Evolutionary conservation across 92 coral and sea anemone genomes (phyloP), one percentile per base, ranked within the genome.

Genomic region (Palythoa heliodiscus): DNA sequence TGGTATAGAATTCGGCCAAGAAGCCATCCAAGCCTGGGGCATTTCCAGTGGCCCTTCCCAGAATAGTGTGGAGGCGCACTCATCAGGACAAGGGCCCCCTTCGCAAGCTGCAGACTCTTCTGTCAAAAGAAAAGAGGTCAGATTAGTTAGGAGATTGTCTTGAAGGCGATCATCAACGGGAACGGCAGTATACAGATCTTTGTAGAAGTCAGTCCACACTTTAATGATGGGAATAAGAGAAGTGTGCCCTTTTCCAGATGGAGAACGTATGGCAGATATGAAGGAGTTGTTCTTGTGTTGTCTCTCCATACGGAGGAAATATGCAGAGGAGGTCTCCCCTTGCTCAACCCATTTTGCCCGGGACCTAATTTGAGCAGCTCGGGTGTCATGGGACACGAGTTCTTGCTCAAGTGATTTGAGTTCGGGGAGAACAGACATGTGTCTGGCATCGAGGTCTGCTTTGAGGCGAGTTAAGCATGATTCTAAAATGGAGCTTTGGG

Each of bases 21-120:
- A 87, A 72, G 4, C 90, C 90, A 50, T 87, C 90, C 1, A 81
- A 2, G 13, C 90, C 90, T 8, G 86, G 86, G 5, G 86, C n/a
- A 75, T 81, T 87, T 38, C 6, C n/a, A 2, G 3, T 9, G 11
- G 80, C 82, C 90, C 80, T 87, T 9, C 39, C 68, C 35, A 69
- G 37, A 9, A 87, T 60, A 25, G 89, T 86, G 47, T 4, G 8
- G 4, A 6, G 1, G 38, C 89, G n/a, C n/a, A 87, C 76, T 87
- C 89, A 3, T 29, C 76, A 10, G 16, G 76, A 64, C 77, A 67
- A 57, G 69, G 86, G 64, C 16, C 61, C 39, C 86, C 86, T 58
- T 82, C 86, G 50, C 86, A 82, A 71, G 75, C 53, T 40, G 16
- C 86, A 8, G 86, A 10, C 66, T 66, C 86, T 0, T 16, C 76